phyloP scores from a whole-genome alignment of 2,113 vertebrate genomes.

The Chunga burmeisteri region DNA sequence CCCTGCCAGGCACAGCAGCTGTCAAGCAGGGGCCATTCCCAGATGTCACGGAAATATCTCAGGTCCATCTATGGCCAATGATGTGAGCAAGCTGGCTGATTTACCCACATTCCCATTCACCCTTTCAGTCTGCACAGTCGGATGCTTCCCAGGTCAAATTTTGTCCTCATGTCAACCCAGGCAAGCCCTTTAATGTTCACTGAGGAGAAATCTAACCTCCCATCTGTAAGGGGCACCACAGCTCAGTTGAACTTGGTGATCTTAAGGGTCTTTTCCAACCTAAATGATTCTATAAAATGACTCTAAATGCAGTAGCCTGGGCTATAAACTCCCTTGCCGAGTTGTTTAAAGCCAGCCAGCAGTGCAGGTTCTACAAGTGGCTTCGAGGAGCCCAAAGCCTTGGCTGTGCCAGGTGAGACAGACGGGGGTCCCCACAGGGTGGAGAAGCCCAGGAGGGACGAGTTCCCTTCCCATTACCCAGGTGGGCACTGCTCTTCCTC shows the following conservation, averaged over 20 bases:
- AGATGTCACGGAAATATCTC: background rate
- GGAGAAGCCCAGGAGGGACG: background rate
- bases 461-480: background rate
- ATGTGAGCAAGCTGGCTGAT: background rate
- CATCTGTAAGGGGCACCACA: background rate
- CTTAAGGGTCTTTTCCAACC: background rate
- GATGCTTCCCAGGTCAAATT: background rate
- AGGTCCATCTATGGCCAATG: rapidly evolving
- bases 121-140: background rate
- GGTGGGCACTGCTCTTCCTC: background rate
- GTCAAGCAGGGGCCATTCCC: background rate
- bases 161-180: background rate
- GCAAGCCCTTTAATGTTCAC: background rate
- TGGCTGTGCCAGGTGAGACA: background rate
- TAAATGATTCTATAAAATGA: too few relatives aligned
- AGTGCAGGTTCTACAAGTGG: background rate
- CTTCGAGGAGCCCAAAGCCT: background rate
- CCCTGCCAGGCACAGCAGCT: background rate
- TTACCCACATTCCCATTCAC: background rate
- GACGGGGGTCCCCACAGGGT: background rate
- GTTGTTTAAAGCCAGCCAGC: background rate
- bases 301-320: background rate
- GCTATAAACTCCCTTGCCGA: background rate
- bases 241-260: background rate
- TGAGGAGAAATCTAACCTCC: background rate